Evolutionary conservation across 2,888 invertebrate genomes (phyloP), one percentile per base, ranked within the genome.

Genomic region (Xanthia icteritia): DNA sequence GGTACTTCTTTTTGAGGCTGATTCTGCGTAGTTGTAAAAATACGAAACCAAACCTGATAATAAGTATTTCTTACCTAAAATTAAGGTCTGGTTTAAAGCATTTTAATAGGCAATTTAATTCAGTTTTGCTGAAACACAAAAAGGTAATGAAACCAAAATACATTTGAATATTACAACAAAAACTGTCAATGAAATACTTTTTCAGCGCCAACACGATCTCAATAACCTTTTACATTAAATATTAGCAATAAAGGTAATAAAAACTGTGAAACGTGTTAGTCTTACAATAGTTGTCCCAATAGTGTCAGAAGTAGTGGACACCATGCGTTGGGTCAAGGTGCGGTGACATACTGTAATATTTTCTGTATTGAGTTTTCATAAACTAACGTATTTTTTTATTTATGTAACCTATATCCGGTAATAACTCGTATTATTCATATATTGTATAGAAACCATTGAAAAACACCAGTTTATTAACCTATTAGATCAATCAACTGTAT

Each of bases 241-340:
- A 64, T 72, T 72, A 67, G 58, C 45, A 73, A 68, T 67, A 42
- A 42, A 42, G 42, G 1, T 11, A 42, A n/a, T 56, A 81, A 82
- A 76, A 81, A 79, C 42, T 48, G 23, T 39, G 36, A 27, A 78
- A 75, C 81, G 84, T 81, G 73, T 76, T 58, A 13, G 60, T 73
- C 3, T 65, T 61, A 82, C 61, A 77, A 84, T 82, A 76, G 73
- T 68, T 82, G 72, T 66, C 69, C 70, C 60, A 83, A 79, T 68
- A 72, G 20, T 70, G 82, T 73, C 66, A 77, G 54, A 70, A 68
- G 60, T 76, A 79, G 69, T 68, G 77, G 81, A 69, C 73, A 74
- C 74, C 63, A 66, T 74, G 69, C 58, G 71, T 60, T 64, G 31
- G 83, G 83, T 85, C 85, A 86, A 85, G 86, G 86, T 70, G 27